phyloP scores from a whole-genome alignment of 2,797 vertebrate species.

The Channa striata region DNA sequence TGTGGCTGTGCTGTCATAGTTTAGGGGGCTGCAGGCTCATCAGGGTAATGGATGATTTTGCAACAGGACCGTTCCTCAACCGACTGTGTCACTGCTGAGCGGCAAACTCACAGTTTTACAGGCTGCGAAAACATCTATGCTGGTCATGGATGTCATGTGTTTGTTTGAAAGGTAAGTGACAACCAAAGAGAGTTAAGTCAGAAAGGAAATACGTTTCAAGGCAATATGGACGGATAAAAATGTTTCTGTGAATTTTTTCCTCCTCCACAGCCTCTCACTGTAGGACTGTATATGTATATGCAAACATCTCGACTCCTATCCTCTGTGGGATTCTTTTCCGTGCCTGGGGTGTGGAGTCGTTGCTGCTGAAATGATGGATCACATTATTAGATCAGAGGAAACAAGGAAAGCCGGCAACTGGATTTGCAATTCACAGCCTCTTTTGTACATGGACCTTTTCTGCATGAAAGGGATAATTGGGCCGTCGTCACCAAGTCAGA shows the following conservation, averaged over 20 bases:
- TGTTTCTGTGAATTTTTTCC: conserved; percentile 9
- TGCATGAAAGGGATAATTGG: conserved; percentile 79
- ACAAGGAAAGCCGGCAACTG: conserved; percentile 57
- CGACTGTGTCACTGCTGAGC: conserved; percentile 55
- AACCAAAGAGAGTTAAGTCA: conserved; percentile 10
- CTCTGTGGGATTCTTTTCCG: conserved; percentile 63
- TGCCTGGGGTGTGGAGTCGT: conserved; percentile 54
- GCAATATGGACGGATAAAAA: neutral
- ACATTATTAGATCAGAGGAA: conserved; percentile 78
- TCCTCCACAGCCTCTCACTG: conserved; percentile 17
- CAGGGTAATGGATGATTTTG: conserved; percentile 80
- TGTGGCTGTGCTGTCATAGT: conserved; percentile 74
- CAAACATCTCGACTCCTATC: conserved; percentile 66
- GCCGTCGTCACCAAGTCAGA: conserved; percentile 68
- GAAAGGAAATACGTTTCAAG: neutral
- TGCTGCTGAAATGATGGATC: conserved; percentile 77
- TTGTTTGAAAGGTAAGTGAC: conserved; percentile 26
- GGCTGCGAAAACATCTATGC: neutral
- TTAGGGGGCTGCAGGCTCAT: conserved; percentile 73
- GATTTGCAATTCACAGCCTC: conserved; percentile 78
- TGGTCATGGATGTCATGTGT: conserved; percentile 37
- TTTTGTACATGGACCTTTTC: conserved; percentile 70
- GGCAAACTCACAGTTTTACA: conserved; percentile 35
- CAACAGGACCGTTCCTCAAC: conserved; percentile 68
- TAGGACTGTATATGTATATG: conserved; percentile 48